Evolutionary conservation across 35 echinoderm and acorn worm species (phyloP), one percentile per base, ranked within the genome.

Genomic region (Strongylocentrotus purpuratus): DNA sequence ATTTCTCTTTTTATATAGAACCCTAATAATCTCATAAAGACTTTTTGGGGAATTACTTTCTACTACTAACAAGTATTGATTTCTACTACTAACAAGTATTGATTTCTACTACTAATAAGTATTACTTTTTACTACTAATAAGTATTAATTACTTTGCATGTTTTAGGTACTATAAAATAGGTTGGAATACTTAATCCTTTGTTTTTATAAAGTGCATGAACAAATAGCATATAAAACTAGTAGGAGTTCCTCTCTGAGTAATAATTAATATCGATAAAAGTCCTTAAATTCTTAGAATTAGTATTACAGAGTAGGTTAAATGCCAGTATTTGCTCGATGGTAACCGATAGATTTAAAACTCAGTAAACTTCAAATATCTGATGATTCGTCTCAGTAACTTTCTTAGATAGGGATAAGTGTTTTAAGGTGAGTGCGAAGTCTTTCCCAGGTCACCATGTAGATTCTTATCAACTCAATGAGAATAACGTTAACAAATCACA

Each of bases 361-460:
- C 1, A 20, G 17, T 11, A 14, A 14, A 14, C 15, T 55, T 55
- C 15, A 55, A 55, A 14, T 6, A 41, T 41, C 35, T 41, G 35
- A 41, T 41, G 35, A 41, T 41, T 41, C 0, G 1, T 55, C 15
- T 55, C 2, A 10, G 2, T 10, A 55, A n/a, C 5, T 78, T n/a
- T n/a, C 5, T n/a, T 28, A 78, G 0, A 78, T 78, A 22, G 22
- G 65, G 65, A 5, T 78, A 28, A n/a, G 65, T 78, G 20, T 32
- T n/a, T 46, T 93, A 58, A 32, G 91, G 46, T 47, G 46, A 46
- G 48, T 12, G 91, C 48, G 48, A 93, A 93, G 91, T 93, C 91
- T 93, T 93, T 93, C 91, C 48, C 91, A 58, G 48, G 91, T n/a
- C 5, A 55, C 11, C 32, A 93, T 31, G 46, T 28, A 78, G 7